Percentiles rank a stretch among this genome's conserved stretches.
These are phyloP conservation scores for Encarsia formosa DNA, from an alignment of 2,888 invertebrate genomes.

Conservation along the genomic window DNA sequence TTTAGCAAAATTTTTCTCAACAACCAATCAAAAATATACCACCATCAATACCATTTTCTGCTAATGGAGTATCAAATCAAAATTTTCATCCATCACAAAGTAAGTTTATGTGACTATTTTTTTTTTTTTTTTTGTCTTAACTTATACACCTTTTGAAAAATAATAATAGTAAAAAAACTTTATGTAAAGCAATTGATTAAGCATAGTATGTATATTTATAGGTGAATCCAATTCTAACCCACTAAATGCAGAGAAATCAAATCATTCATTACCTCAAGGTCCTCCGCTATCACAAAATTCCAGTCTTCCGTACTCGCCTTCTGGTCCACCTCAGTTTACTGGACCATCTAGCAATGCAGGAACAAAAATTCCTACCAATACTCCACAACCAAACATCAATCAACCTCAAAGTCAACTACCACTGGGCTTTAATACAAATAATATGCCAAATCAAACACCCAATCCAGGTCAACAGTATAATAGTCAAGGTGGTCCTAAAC, in stretches of 20 bases:
- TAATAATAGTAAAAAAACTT: neutral
- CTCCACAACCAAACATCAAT: constrained; percentile 4
- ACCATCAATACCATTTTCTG: constrained; percentile 31
- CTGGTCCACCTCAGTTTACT: constrained; percentile 18
- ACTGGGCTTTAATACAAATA: too few species aligned
- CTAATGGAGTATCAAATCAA: constrained; percentile 36
- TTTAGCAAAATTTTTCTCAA: too few species aligned
- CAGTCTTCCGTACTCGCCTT: constrained; percentile 11
- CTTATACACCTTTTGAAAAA: too few species aligned
- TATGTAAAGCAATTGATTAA: neutral
- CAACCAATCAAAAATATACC: too few species aligned
- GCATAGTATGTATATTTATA: neutral
- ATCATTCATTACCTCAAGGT: neutral
- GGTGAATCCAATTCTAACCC: neutral
- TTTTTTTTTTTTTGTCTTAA: too few species aligned
- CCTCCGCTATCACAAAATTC: constrained; percentile 9
- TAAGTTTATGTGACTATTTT: constrained; percentile 4
- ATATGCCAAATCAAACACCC: constrained; percentile 13
- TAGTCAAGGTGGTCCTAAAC: neutral
- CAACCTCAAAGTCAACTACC: too few species aligned
- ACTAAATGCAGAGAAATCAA: neutral
- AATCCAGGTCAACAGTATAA: constrained; percentile 17
- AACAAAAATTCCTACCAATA: constrained; percentile 8
- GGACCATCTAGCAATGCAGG: constrained; percentile 11
- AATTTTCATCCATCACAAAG: constrained; percentile 23